Percentiles rank a stretch among this genome's conserved stretches.
Conservation (phyloP, 2,888 invertebrate genomes). For the Monoplex corrugatus region DNA sequence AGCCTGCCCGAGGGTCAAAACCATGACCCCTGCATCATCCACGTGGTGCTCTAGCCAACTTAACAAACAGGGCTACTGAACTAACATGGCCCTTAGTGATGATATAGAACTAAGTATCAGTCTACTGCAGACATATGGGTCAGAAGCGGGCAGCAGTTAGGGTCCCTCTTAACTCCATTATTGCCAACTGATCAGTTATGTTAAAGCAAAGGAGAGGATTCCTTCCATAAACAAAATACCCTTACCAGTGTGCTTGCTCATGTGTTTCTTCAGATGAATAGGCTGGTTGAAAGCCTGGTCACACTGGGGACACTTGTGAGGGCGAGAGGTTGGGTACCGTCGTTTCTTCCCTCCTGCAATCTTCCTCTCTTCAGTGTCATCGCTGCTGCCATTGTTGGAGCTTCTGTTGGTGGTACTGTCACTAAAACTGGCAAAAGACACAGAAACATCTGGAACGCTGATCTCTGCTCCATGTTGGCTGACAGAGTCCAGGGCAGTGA, state of each 20-base stretch:
- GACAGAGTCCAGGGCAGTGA: slow-evolving; percentile 28
- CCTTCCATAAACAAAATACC: too few species aligned
- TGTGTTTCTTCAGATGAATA: slow-evolving; percentile 81
- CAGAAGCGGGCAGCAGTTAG: too few species aligned
- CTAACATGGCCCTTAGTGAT: too few species aligned
- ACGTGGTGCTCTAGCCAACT: too few species aligned
- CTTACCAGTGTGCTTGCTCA: slow-evolving; percentile 81
- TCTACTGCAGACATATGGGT: too few species aligned
- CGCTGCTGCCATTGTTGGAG: not conserved
- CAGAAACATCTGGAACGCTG: not conserved
- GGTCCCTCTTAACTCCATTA: too few species aligned
- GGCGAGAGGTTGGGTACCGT: slow-evolving; percentile 73
- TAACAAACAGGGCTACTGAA: too few species aligned
- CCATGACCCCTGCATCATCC: too few species aligned
- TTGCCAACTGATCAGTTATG: too few species aligned
- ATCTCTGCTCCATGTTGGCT: not conserved
- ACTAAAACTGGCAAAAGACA: not conserved
- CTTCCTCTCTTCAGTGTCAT: not conserved
- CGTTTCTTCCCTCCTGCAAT: slow-evolving; percentile 61
- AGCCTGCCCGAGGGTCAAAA: too few species aligned
- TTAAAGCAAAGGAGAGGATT: too few species aligned
- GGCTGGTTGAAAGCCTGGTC: slow-evolving; percentile 80
- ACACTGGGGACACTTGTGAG: slow-evolving; percentile 80
- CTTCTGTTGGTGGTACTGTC: not conserved
- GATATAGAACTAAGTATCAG: too few species aligned